Evolutionary conservation across 2,113 vertebrate genomes (phyloP), one percentile per base, ranked within the genome.

Genomic region (Hiodon tergisus): DNA sequence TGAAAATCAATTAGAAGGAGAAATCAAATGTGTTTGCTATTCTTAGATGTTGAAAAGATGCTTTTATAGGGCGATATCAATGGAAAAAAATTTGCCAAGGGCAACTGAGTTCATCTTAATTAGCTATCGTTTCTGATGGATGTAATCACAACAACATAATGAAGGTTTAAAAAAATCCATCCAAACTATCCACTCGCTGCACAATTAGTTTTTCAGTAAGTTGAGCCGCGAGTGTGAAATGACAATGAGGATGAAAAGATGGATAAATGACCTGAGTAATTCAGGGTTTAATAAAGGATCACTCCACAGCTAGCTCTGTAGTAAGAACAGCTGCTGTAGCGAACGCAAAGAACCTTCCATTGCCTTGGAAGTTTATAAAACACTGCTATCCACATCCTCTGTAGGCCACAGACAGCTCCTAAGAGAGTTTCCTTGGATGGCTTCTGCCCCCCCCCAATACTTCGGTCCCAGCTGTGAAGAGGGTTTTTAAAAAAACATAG

Each of bases 21-120:
- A 87, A 86, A 89, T 71, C 80, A 87, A 90, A 91, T 89, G 83
- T 89, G 86, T 83, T 83, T 81, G 71, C 90, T 79, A 87, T 91
- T 92, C 82, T 90, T 85, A 61, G 81, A 78, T 60, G 51, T 76
- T 91, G 88, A 92, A 92, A 90, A 86, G 87, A 86, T 77, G 87
- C 90, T 88, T 91, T 92, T 85, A 91, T 86, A 86, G 87, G 86
- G 83, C 88, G 82, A 88, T 89, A 87, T 85, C 85, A 88, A 89
- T 88, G 86, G 84, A 88, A 85, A 79, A 85, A 89, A 87, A 89
- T 89, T 89, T 83, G 82, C 85, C 88, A 89, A 92, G 88, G 88
- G 85, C 89, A 86, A 83, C 87, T 89, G 88, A 89, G 86, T 85
- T 85, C 83, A 87, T 85, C 73, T 77, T 89, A 91, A 92, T 92